Conservation (phyloP, 2,113 vertebrate species). For the Rattus norvegicus region DNA sequence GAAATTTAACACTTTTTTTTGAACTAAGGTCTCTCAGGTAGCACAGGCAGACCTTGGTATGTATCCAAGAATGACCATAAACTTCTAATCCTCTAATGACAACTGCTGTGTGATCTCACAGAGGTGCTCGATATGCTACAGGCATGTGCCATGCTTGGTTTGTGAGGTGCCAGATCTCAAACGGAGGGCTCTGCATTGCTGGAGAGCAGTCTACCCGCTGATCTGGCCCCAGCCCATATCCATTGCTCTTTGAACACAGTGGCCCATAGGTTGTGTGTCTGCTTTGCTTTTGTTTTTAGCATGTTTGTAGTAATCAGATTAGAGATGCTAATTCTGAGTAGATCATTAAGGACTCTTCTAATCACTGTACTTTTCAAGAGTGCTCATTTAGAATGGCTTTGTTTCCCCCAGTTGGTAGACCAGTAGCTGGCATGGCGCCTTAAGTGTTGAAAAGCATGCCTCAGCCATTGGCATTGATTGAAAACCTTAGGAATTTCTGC, state of each 20-base stretch:
- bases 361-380: constrained; percentile 44
- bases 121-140: background rate
- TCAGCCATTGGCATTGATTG: constrained; percentile 56
- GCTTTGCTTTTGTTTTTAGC: constrained; percentile 43
- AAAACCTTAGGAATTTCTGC: constrained; percentile 65
- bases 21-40: background rate
- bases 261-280: background rate
- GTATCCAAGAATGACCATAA: background rate
- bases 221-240: background rate
- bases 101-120: too few relatives aligned
- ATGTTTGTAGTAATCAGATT: constrained; percentile 15
- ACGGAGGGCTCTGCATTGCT: background rate
- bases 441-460: constrained; percentile 63
- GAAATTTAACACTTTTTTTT: background rate
- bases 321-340: constrained; percentile 48
- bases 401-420: background rate
- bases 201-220: background rate
- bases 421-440: constrained; percentile 25
- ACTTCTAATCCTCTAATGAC: background rate
- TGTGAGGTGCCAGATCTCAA: background rate
- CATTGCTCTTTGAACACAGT: constrained; percentile 15
- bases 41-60: background rate
- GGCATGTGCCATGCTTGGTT: background rate
- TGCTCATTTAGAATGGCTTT: constrained; percentile 57
- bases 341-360: constrained; percentile 11